These are phyloP conservation scores for Ciona savignyi DNA, from an alignment of 23 tunicate species.

Conservation along the genomic window DNA sequence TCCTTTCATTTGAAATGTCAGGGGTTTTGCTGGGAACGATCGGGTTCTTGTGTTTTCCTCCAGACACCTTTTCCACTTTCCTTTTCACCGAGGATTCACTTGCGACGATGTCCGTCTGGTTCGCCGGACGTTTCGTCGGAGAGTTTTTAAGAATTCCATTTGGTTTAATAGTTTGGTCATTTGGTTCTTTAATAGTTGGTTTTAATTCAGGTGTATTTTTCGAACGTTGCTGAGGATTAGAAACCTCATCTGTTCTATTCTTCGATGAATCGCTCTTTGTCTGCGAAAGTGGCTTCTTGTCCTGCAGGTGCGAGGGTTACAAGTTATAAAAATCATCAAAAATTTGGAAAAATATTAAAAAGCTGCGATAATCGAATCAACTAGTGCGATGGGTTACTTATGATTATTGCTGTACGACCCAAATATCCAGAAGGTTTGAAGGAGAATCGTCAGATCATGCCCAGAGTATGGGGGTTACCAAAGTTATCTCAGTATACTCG, in stretches of 20 bases:
- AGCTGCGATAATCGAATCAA: no score
- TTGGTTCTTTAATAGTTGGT: background rate
- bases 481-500: no score
- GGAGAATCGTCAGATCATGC: no score
- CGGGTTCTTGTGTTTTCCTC: background rate
- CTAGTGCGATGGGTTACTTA: no score
- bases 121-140: slow-evolving; percentile 16
- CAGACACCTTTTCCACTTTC: background rate
- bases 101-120: background rate
- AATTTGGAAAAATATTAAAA: no score
- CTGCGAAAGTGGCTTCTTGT: background rate
- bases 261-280: background rate
- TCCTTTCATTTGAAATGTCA: slow-evolving; percentile 6
- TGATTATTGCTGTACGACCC: no score
- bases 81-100: background rate
- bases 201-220: background rate
- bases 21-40: background rate
- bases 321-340: background rate
- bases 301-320: background rate
- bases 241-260: background rate
- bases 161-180: background rate
- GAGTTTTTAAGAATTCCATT: slow-evolving; percentile 19
- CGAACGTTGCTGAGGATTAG: background rate
- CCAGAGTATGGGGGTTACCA: no score
- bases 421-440: no score